Base-by-base conservation (phyloP, 1,140 invertebrate genomes). In the Diorhabda sublineata region DNA sequence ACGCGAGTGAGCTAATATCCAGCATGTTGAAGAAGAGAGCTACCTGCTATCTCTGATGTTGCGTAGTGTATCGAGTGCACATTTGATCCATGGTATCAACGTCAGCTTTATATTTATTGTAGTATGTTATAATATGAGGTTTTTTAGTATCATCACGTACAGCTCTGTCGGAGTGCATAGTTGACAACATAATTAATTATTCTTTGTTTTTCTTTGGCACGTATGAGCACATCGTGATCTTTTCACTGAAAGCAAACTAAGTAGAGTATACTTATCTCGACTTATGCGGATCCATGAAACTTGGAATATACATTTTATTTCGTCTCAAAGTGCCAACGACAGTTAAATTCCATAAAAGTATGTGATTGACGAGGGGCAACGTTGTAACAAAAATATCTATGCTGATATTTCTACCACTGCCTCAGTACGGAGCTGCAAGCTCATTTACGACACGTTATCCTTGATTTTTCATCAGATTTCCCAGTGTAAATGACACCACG, bases 361-460 rank as follows among this genome's bases (percentile, higher is more conserved):
- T 68, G 45, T 60, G 26, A n/a, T 64, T 45, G 41, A 26, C 0
- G 26, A 26, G 26, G 1, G 26, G 26, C 26, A 42, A 65, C 9
- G 67, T 64, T 4, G n/a, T 61, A 41, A 9, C n/a, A 61, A 60
- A 56, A 9, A 26, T 75, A 58, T 45, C 8, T 64, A 5, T 74
- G 58, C 1, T 56, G 74, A 59, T 41, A 66, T 69, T 64, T 65
- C 42, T 57, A 71, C 62, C 9, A 74, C 67, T 45, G 57, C 58
- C 64, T 69, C 67, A 52, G 69, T 73, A 42, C 70, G 75, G 66
- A 76, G 78, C 73, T 67, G 79, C 74, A 64, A 67, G 67, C 26
- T 63, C 61, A 42, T 56, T 70, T 59, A 62, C 59, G 8, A 6
- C 7, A 26, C 59, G n/a, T 41, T 42, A 2, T 8, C 59, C 59